Evolutionary conservation across 2,888 invertebrate genomes (phyloP), one percentile per base, ranked within the genome.

Genomic region (Phyllotreta striolata): DNA sequence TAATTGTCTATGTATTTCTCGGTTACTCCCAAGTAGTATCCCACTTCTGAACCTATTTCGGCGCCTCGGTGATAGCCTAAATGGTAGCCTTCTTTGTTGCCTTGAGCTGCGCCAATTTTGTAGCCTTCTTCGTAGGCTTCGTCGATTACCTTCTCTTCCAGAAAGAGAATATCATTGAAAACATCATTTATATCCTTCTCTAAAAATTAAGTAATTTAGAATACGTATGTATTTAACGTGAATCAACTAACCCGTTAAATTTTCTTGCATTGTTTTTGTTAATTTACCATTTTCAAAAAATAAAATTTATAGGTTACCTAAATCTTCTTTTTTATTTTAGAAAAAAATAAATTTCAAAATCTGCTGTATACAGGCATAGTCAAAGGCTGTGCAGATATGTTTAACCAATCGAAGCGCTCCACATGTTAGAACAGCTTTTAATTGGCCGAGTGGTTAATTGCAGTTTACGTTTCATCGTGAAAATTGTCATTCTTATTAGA

Each of bases 1-100:
- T 73, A 74, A 46, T 49, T 63, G 38, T 65, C 58, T 13, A 70
- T 65, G 43, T 72, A 64, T 9, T 85, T 82, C 60, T 85, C 83
- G 1, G 88, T 80, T 49, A 86, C 82, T 3, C 90, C 90, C 54
- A 86, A 82, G 74, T 91, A 93, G 76, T 86, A 88, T 6, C 93
- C 94, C 75, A 95, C 80, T 81, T 93, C 92, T 49, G 88, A 86
- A 2, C 93, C 93, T 12, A 93, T 76, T 77, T 90, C 87, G 56
- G 89, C 86, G 7, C 92, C 93, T 79, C 89, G 87, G 67, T 92
- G 90, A 77, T 91, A 92, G 1, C 94, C 94, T 66, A 90, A 81
- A 78, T 91, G 90, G 77, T 85, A 91, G 1, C 88, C 91, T 76
- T 90, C 88, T 12, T 86, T 76, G 72, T 87, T 89, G 3, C 89